Evolutionary conservation across 2,888 invertebrate genomes (phyloP).

Genomic region (Dryomyza anilis): DNA sequence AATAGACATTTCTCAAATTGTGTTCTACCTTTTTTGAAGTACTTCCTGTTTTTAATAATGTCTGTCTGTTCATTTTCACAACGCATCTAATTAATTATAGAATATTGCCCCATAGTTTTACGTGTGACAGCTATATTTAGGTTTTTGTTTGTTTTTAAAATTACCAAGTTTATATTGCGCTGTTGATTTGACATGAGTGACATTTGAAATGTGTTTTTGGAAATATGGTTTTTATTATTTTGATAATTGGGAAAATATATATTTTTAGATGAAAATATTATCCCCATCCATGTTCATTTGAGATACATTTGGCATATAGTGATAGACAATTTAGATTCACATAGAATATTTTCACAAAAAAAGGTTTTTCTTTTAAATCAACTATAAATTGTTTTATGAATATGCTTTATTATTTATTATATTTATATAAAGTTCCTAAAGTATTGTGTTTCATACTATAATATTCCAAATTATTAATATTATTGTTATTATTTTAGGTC

Average conservation of each 20-base stretch:
- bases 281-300: too few relatives aligned
- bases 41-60: background rate
- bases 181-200: too few relatives aligned
- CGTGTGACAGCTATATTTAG: too few relatives aligned
- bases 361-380: background rate
- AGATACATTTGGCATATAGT: too few relatives aligned
- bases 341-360: too few relatives aligned
- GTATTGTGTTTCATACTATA: background rate
- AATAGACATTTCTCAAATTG: background rate
- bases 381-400: background rate
- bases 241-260: too few relatives aligned
- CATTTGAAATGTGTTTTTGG: too few relatives aligned
- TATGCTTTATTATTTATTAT: background rate
- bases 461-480: background rate
- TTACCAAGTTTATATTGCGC: too few relatives aligned
- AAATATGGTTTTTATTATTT: too few relatives aligned
- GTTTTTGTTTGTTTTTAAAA: too few relatives aligned
- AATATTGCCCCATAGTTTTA: slow-evolving; percentile 7
- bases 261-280: too few relatives aligned
- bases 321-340: too few relatives aligned
- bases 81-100: background rate
- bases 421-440: background rate
- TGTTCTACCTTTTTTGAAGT: background rate
- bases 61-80: background rate
- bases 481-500: slow-evolving; percentile 49